Evolutionary conservation across 2,888 invertebrate genomes (phyloP), one percentile per base, ranked within the genome.

Genomic region (Drosophila greeni): DNA sequence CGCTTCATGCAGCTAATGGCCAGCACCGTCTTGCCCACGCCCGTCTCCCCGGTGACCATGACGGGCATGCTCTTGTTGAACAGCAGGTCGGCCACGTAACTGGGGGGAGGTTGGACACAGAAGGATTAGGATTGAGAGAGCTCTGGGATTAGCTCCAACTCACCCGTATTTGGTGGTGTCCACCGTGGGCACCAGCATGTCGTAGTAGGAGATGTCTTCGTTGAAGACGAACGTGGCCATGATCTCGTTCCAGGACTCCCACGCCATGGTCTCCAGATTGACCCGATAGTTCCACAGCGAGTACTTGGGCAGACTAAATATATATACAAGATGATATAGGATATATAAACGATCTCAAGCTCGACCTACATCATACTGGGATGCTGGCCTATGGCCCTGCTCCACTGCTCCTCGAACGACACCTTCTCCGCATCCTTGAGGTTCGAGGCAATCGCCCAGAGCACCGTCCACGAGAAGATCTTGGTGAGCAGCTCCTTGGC

Each of bases 391-490:
- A 88, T 74, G 83, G 93, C 92, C 18, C 92, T 89, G 73, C 92
- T 91, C 53, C 95, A 90, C 74, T 92, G 91, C 11, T 91, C 89
- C 84, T 97, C 96, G 74, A 95, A 94, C 5, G 89, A 87, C 52
- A 92, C 91, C 75, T 94, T 91, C 57, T 94, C 92, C 1, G 87
- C 83, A 67, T 96, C 95, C 3, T 91, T 87, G 5, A 95, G 91
- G 86, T 97, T 97, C 0, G 96, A 96, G n/a, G 95, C 96, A 20
- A 97, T 88, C 2, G 94, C 91, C 97, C 97, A 97, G 1, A 96
- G 88, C 80, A 94, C 95, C 48, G 94, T 91, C 89, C 96, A 96
- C 31, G 95, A 90, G 85, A 96, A 97, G 26, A 93, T 92, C 82
- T 95, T 94, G 3, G 92, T 92, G 0, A 97, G 86, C 71, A 95